Percentiles rank a stretch among this genome's conserved stretches.
These are phyloP conservation scores for Kradibia gibbosae DNA, from an alignment of 1,140 invertebrate species.

Conservation along the genomic window DNA sequence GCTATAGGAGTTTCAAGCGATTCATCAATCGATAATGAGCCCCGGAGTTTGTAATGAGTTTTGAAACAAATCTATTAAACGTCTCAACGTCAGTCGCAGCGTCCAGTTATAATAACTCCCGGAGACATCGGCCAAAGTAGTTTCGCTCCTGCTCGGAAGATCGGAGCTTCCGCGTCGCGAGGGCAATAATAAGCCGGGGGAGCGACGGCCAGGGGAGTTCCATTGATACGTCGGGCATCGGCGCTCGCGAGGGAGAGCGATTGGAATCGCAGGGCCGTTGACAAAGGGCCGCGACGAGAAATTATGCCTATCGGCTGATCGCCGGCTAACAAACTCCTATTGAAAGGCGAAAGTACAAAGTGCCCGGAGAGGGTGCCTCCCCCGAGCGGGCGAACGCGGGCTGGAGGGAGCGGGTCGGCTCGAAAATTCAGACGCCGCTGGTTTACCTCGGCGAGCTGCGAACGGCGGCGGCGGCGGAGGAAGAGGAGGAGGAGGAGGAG, in stretches of 20 bases:
- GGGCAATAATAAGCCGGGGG: too few species aligned
- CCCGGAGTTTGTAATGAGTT: not conserved
- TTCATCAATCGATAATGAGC: too few species aligned
- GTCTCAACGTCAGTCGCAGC: not conserved
- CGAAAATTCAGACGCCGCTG: conserved; percentile 47
- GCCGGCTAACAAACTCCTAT: not conserved
- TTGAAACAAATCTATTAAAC: not conserved
- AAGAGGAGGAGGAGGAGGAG: not conserved
- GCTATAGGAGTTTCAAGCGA: too few species aligned
- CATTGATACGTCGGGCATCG: conserved; percentile 5
- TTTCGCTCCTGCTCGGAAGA: too few species aligned
- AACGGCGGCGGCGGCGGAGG: not conserved
- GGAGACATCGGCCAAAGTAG: not conserved
- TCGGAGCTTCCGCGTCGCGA: too few species aligned
- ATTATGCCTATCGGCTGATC: conserved; percentile 13
- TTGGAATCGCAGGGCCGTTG: not conserved
- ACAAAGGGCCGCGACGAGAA: not conserved
- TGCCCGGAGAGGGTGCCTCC: not conserved
- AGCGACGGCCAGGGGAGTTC: not conserved
- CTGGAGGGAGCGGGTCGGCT: not conserved
- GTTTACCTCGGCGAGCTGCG: conserved; percentile 41
- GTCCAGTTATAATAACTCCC: not conserved
- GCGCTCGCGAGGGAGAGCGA: not conserved
- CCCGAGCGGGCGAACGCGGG: not conserved
- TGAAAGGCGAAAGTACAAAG: conserved; percentile 33